A percentile compares a stretch with the other conserved stretches of the same genome.
Evolutionary conservation across 2,113 vertebrate species (phyloP).

Genomic region (Scomber japonicus): DNA sequence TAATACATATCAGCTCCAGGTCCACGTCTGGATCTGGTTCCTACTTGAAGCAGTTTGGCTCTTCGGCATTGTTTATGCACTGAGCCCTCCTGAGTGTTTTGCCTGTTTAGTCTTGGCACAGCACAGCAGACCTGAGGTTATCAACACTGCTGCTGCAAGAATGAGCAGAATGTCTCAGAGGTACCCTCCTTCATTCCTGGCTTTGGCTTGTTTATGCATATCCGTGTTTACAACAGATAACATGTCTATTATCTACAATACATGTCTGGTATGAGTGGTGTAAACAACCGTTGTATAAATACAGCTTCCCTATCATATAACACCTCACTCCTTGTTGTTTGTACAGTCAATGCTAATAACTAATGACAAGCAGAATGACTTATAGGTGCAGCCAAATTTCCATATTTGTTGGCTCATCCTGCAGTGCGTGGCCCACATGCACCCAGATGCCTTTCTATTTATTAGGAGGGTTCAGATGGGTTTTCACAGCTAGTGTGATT

Average conservation of each 20-base stretch:
- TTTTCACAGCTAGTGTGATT: conserved; percentile 44
- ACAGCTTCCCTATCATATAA: not conserved
- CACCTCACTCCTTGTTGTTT: not conserved
- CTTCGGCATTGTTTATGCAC: conserved; percentile 12
- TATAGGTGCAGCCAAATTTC: not conserved
- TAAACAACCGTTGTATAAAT: not conserved
- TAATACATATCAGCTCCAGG: not conserved
- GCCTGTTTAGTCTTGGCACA: conserved; percentile 16
- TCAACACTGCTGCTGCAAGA: conserved; percentile 14
- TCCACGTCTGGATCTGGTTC: conserved; percentile 9
- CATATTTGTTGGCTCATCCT: conserved; percentile 18
- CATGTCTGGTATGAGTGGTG: not conserved
- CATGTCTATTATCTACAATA: not conserved
- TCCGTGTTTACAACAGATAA: not conserved
- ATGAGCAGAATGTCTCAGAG: conserved; percentile 28
- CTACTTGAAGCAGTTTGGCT: not conserved
- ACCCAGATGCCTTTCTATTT: conserved; percentile 14
- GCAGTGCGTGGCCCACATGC: not conserved
- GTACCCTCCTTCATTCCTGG: conserved; percentile 7
- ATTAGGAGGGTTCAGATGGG: conserved; percentile 38
- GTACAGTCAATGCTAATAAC: not conserved
- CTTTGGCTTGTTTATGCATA: not conserved
- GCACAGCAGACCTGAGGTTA: conserved; percentile 29
- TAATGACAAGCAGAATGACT: not conserved
- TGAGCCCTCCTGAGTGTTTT: not conserved